Conservation (phyloP, 2,797 vertebrate genomes). For the Pelobates cultripes region DNA sequence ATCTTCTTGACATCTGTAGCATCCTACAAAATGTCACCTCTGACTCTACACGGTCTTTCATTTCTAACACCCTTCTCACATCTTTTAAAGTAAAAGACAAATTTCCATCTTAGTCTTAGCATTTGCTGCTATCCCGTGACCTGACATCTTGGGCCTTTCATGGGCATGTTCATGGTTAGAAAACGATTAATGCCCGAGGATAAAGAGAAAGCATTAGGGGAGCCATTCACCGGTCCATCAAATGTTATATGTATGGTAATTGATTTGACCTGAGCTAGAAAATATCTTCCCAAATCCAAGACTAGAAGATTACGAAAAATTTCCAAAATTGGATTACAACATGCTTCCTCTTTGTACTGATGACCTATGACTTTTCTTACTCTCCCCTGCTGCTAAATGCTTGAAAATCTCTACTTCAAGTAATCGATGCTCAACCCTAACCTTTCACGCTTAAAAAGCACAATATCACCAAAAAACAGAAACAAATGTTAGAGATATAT, state of each 20-base stretch:
- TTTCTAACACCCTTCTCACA: neutral
- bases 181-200: neutral
- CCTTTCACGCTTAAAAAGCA: neutral
- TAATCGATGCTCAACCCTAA: neutral
- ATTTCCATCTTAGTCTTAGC: neutral
- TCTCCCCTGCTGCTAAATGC: constrained; percentile 4
- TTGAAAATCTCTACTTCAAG: neutral
- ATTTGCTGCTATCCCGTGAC: neutral
- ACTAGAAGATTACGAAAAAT: neutral
- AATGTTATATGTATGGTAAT: constrained; percentile 4
- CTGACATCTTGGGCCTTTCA: neutral
- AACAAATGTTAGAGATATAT: too few relatives aligned
- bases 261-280: neutral
- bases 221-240: neutral
- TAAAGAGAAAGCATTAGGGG: neutral
- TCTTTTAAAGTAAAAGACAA: neutral
- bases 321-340: neutral
- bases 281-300: neutral
- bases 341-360: neutral
- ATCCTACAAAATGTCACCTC: neutral
- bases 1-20: too few relatives aligned
- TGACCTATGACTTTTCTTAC: neutral
- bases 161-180: neutral
- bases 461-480: neutral
- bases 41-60: neutral